Evolutionary conservation across 2,888 invertebrate species (phyloP).

Genomic region (Leptinotarsa rubiginosa): DNA sequence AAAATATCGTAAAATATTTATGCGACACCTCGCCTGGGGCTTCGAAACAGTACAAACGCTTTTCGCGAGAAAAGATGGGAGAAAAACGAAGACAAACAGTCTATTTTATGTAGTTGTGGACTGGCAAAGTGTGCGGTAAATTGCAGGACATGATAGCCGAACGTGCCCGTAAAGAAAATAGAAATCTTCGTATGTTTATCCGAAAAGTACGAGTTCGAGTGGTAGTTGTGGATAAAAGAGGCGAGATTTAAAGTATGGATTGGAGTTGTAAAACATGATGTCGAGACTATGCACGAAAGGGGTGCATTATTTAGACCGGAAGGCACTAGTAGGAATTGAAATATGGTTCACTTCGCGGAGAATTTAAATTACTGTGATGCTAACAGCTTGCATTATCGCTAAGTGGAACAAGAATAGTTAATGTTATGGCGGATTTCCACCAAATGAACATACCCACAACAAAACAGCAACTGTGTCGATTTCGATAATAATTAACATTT

Average conservation of each 20-base stretch:
- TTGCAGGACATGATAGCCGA: conserved; percentile 37
- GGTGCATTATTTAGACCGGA: conserved; percentile 2
- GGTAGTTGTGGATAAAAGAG: conserved; percentile 2
- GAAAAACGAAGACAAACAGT: conserved; percentile 34
- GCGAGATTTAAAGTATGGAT: neutral
- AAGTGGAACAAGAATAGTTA: neutral
- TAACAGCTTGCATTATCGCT: neutral
- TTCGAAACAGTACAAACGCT: conserved; percentile 20
- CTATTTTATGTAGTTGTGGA: conserved; percentile 41
- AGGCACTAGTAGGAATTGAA: neutral
- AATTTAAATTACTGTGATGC: neutral
- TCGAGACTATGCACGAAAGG: neutral
- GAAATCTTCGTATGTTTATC: conserved; percentile 29
- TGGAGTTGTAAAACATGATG: neutral
- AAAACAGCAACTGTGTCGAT: too few relatives aligned
- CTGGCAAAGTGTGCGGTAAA: conserved; percentile 40
- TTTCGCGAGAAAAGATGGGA: conserved; percentile 26
- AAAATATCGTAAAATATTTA: conserved; percentile 28
- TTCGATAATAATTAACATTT: too few relatives aligned
- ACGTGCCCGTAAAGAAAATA: conserved; percentile 35
- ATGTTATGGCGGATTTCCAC: neutral
- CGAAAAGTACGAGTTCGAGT: conserved; percentile 9
- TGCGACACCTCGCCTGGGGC: conserved; percentile 16
- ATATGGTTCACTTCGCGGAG: neutral
- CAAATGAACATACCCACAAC: too few relatives aligned